Conservation (phyloP, 2,888 invertebrate species). For the Encarsia formosa region DNA sequence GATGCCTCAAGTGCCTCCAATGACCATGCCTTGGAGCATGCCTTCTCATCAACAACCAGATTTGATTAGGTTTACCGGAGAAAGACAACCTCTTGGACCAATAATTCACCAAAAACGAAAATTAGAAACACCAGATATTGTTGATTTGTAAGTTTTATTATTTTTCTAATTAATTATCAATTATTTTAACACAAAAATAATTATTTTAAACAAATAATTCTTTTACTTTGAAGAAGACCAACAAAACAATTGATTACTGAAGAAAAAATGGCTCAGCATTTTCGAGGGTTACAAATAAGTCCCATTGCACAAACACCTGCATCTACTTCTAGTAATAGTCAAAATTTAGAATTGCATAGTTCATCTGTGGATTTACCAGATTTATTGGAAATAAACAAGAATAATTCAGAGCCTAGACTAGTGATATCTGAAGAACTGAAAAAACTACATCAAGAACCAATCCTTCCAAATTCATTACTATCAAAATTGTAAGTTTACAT, state of each 20-base stretch:
- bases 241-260: slow-evolving; percentile 76
- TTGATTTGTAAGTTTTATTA: slow-evolving; percentile 13
- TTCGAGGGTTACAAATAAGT: slow-evolving; percentile 70
- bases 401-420: slow-evolving; percentile 44
- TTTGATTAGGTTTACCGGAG: slow-evolving; percentile 43
- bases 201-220: neutral
- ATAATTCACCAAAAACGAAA: slow-evolving; percentile 43
- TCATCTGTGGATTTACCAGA: slow-evolving; percentile 32
- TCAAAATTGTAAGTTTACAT: slow-evolving; percentile 44
- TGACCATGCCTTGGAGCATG: slow-evolving; percentile 46
- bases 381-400: slow-evolving; percentile 30
- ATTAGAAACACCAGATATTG: slow-evolving; percentile 31
- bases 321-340: slow-evolving; percentile 29
- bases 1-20: slow-evolving; percentile 41
- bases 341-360: slow-evolving; percentile 27
- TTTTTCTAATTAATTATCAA: neutral
- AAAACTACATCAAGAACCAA: slow-evolving; percentile 61
- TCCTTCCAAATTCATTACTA: slow-evolving; percentile 65
- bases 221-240: slow-evolving; percentile 33
- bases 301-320: slow-evolving; percentile 33
- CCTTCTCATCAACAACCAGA: slow-evolving; percentile 40
- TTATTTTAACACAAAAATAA: neutral
- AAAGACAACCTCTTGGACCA: slow-evolving; percentile 29
- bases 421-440: slow-evolving; percentile 69
- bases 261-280: slow-evolving; percentile 79